Conservation (phyloP, 2,888 invertebrate species). For the Pristionchus exspectatus region DNA sequence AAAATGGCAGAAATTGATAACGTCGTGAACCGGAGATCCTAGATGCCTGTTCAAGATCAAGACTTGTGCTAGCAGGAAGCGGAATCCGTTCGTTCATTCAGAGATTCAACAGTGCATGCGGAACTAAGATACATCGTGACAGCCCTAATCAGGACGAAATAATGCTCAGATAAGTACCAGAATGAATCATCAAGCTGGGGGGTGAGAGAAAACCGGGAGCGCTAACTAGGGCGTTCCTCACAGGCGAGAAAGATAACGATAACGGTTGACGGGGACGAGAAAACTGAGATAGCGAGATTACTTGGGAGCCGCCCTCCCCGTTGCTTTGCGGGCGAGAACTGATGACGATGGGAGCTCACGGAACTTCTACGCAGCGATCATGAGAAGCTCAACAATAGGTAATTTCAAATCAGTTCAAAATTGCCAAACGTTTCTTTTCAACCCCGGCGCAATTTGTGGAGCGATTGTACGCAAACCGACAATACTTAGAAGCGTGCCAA, state of each 20-base stretch:
- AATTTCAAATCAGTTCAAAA: background rate
- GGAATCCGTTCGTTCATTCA: too few species aligned
- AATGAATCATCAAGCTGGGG: background rate
- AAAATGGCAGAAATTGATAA: background rate
- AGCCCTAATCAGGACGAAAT: too few species aligned
- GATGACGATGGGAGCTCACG: background rate
- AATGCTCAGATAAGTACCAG: background rate
- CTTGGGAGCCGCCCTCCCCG: background rate
- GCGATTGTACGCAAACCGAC: too few species aligned
- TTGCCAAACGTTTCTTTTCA: background rate
- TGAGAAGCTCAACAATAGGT: background rate
- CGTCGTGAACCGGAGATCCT: background rate
- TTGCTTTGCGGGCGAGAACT: background rate
- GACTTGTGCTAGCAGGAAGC: too few species aligned
- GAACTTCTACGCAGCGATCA: too few species aligned
- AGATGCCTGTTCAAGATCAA: too few species aligned
- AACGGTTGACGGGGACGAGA: background rate
- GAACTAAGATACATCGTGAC: too few species aligned
- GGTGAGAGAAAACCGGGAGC: background rate
- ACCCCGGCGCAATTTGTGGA: background rate
- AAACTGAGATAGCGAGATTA: background rate
- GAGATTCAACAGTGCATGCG: too few species aligned
- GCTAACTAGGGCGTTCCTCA: conserved; percentile 1
- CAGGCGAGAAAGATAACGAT: background rate
- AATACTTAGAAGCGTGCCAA: background rate